Evolutionary conservation across 2,888 invertebrate species (phyloP).

Genomic region (Eulithis testata): DNA sequence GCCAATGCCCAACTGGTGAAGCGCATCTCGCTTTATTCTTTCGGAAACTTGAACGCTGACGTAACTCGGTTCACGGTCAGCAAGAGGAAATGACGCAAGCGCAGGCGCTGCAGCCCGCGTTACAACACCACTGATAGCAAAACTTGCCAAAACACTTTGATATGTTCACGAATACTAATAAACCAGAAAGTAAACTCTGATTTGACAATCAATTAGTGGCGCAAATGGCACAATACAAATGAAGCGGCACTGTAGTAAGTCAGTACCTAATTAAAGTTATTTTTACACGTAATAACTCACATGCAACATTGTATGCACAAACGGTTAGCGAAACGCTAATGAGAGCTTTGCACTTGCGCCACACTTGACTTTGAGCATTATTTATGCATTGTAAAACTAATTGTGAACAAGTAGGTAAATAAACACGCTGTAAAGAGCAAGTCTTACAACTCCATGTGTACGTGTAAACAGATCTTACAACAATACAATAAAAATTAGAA

Average conservation of each 20-base stretch:
- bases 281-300: constrained; percentile 34
- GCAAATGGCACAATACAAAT: constrained; percentile 23
- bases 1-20: constrained; percentile 12
- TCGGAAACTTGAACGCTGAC: constrained; percentile 65
- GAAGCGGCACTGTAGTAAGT: constrained; percentile 33
- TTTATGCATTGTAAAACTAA: constrained; percentile 42
- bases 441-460: constrained; percentile 7
- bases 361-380: constrained; percentile 54
- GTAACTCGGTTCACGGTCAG: constrained; percentile 81
- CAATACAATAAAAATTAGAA: constrained; percentile 28
- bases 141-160: constrained; percentile 68
- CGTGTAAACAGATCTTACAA: constrained; percentile 24
- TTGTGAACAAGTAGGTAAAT: constrained; percentile 6
- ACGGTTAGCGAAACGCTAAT: constrained; percentile 50
- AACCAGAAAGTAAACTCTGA: constrained; percentile 43
- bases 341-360: constrained; percentile 52
- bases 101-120: constrained; percentile 60
- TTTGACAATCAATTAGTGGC: constrained; percentile 42
- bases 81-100: constrained; percentile 82
- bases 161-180: constrained; percentile 41
- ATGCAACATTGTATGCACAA: constrained; percentile 32
- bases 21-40: constrained; percentile 33
- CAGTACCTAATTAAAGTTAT: constrained; percentile 44
- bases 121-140: constrained; percentile 60
- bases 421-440: constrained; percentile 11